A percentile compares a stretch with the other conserved stretches of the same genome.
These are phyloP conservation scores for Bombus haemorrhoidalis DNA, from an alignment of 1,140 invertebrate species.

Conservation along the genomic window DNA sequence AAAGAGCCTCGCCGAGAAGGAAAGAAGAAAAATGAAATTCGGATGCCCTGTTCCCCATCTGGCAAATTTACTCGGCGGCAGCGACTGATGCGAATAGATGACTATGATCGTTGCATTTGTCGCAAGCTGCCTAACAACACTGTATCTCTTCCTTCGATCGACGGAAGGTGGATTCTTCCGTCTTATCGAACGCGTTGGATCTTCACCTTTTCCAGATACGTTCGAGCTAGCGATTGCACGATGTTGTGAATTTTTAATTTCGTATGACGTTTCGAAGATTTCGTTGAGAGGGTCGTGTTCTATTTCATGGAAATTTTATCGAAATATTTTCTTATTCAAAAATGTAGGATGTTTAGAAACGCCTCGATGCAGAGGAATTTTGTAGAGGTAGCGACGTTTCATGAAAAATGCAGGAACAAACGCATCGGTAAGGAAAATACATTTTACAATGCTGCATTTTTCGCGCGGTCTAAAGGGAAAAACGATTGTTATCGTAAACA, in stretches of 20 bases:
- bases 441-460: background rate
- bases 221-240: too few species aligned
- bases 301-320: too few species aligned
- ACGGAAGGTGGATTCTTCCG: background rate
- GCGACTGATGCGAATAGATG: conserved; percentile 35
- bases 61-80: conserved; percentile 53
- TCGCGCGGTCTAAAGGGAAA: too few species aligned
- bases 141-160: conserved; percentile 12
- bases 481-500: background rate
- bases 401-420: background rate
- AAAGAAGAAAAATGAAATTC: conserved; percentile 26
- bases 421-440: background rate
- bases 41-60: conserved; percentile 3
- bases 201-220: too few species aligned
- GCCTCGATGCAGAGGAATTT: background rate
- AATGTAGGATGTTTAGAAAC: background rate
- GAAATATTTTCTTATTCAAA: too few species aligned
- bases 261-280: too few species aligned
- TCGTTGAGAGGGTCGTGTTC: too few species aligned
- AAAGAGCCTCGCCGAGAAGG: conserved; percentile 7
- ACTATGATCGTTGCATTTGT: conserved; percentile 49
- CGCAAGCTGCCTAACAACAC: conserved; percentile 2
- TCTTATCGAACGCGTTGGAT: conserved; percentile 6
- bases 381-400: too few species aligned
- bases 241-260: too few species aligned